Percentiles rank a stretch among this genome's conserved stretches.
phyloP scores from a whole-genome alignment of 1,140 invertebrate genomes.

The Achatina immaculata region DNA sequence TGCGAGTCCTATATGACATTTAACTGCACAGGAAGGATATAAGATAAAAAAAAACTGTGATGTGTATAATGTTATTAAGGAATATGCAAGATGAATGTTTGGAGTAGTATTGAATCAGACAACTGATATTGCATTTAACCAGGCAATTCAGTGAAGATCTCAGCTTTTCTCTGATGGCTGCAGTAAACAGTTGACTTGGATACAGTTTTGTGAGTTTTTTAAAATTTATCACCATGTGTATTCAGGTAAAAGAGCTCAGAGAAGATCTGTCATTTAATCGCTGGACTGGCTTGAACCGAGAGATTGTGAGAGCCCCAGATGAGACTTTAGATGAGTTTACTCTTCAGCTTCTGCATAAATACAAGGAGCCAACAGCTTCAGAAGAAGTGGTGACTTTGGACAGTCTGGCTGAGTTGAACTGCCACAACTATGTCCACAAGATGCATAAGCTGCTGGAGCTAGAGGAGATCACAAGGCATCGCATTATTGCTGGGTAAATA shows the following conservation, averaged over 20 bases:
- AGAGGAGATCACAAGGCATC: conserved; percentile 65
- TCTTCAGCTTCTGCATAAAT: conserved; percentile 49
- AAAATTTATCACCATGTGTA: too few relatives aligned
- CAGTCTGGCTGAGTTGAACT: conserved; percentile 58
- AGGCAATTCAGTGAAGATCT: too few relatives aligned
- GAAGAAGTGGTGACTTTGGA: conserved; percentile 60
- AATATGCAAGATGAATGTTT: too few relatives aligned
- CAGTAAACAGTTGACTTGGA: too few relatives aligned
- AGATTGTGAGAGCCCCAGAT: conserved; percentile 50
- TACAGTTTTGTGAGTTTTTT: too few relatives aligned
- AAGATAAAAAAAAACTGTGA: too few relatives aligned
- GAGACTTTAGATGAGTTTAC: conserved; percentile 41
- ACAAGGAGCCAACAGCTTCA: conserved; percentile 57
- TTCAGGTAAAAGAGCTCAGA: conserved; percentile 54
- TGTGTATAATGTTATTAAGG: too few relatives aligned
- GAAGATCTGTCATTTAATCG: conserved; percentile 61
- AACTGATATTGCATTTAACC: too few relatives aligned
- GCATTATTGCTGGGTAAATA: conserved; percentile 64
- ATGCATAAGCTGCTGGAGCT: conserved; percentile 67
- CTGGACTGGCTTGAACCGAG: conserved; percentile 61
- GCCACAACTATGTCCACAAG: conserved; percentile 66
- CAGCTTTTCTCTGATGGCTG: too few relatives aligned
- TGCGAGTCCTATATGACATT: too few relatives aligned
- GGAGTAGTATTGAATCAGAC: too few relatives aligned
- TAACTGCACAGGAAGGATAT: too few relatives aligned